phyloP scores from a whole-genome alignment of 2,888 invertebrate species.

The Tetanocera ferruginea region DNA sequence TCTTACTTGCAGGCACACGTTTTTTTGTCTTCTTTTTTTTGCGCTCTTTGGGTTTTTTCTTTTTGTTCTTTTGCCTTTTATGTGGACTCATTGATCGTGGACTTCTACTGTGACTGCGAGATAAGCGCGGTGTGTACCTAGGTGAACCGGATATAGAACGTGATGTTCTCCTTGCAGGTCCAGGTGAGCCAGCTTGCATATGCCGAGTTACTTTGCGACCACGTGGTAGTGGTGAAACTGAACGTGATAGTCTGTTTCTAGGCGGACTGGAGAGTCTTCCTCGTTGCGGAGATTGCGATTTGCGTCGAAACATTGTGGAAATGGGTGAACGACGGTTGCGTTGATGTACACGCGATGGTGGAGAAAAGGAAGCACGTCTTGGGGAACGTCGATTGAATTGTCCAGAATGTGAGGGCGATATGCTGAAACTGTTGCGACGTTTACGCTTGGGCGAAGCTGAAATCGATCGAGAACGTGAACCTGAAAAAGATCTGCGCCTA shows the following conservation, averaged over 20 bases:
- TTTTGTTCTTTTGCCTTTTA: constrained; percentile 54
- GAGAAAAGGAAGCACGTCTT: constrained; percentile 47
- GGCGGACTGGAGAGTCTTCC: constrained; percentile 52
- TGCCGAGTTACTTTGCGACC: constrained; percentile 51
- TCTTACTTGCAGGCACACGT: constrained; percentile 56
- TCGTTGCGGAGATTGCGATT: constrained; percentile 51
- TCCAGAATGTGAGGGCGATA: constrained; percentile 63
- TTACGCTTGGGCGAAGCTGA: constrained; percentile 50
- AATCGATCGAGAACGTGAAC: constrained; percentile 43
- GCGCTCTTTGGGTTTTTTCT: constrained; percentile 60
- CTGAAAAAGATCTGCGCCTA: constrained; percentile 62
- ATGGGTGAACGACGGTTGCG: constrained; percentile 58
- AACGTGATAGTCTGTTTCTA: constrained; percentile 65
- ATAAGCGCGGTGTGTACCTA: constrained; percentile 65
- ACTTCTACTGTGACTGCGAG: constrained; percentile 50
- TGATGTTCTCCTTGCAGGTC: constrained; percentile 38
- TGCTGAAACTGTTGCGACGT: constrained; percentile 62
- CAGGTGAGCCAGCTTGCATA: constrained; percentile 44
- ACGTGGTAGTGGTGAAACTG: constrained; percentile 55
- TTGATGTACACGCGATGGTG: constrained; percentile 50
- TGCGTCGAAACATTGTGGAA: constrained; percentile 49
- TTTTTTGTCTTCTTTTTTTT: constrained; percentile 63
- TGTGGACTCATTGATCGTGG: constrained; percentile 60
- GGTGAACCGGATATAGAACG: constrained; percentile 53
- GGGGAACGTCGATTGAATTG: constrained; percentile 27